Percentiles rank a stretch among this genome's conserved stretches.
These are phyloP conservation scores for Drosophila acutilabella DNA, from an alignment of 2,888 invertebrate species.

Conservation along the genomic window DNA sequence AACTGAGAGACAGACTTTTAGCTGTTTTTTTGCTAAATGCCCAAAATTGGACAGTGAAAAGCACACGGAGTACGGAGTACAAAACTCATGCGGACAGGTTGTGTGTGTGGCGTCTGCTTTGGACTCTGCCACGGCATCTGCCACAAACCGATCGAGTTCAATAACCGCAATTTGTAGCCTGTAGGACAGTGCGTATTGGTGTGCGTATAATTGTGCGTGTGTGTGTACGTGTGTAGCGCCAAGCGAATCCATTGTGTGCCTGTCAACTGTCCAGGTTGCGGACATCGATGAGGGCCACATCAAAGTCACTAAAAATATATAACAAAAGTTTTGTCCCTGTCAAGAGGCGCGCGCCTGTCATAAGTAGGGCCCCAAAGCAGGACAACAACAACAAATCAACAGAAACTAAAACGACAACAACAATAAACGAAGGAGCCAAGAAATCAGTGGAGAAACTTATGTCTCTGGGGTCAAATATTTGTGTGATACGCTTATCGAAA, in stretches of 20 bases:
- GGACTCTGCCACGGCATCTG: conserved; percentile 11
- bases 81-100: conserved; percentile 39
- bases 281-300: conserved; percentile 80
- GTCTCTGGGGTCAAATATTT: conserved; percentile 73
- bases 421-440: conserved; percentile 9
- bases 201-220: background rate
- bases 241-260: conserved; percentile 74
- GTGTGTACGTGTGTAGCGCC: conserved; percentile 65
- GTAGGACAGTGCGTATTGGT: conserved; percentile 30
- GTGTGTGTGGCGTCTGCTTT: conserved; percentile 46
- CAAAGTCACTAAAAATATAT: conserved; percentile 76
- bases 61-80: conserved; percentile 5
- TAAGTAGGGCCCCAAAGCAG: conserved; percentile 64
- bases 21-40: conserved; percentile 47
- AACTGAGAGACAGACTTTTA: conserved; percentile 5
- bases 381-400: conserved; percentile 14
- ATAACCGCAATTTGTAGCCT: conserved; percentile 76
- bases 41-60: conserved; percentile 70
- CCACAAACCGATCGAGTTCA: conserved; percentile 61
- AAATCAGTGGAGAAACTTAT: conserved; percentile 18
- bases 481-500: conserved; percentile 9
- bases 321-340: conserved; percentile 69
- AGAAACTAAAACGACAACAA: conserved; percentile 13
- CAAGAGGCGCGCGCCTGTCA: conserved; percentile 75
- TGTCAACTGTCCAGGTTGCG: conserved; percentile 70